phyloP scores from a whole-genome alignment of 2,113 vertebrate genomes.

The Crotalus helleri region DNA sequence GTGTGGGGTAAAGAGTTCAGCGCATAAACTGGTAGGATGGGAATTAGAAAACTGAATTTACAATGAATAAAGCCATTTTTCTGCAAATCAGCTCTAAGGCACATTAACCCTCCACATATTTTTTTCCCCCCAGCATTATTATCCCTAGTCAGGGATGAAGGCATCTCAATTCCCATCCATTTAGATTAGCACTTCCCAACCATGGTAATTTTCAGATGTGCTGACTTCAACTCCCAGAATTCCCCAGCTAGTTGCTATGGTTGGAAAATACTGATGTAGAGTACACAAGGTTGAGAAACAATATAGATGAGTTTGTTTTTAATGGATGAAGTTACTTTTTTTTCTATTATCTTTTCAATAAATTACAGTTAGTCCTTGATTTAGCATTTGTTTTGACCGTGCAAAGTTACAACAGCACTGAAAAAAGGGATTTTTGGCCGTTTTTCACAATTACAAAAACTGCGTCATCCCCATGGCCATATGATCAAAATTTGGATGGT shows the following conservation, averaged over 20 bases:
- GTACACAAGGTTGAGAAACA: neutral
- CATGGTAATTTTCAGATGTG: neutral
- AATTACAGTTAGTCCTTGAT: neutral
- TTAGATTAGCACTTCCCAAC: neutral
- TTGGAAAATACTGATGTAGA: neutral
- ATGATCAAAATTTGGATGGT: neutral
- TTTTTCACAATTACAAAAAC: neutral
- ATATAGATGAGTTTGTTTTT: neutral
- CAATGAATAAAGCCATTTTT: neutral
- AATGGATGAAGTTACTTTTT: neutral
- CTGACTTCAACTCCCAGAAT: neutral
- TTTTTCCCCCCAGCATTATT: neutral
- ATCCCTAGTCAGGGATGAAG: neutral
- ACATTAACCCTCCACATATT: neutral
- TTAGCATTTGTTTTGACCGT: neutral
- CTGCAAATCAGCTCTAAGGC: neutral
- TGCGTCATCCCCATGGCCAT: neutral
- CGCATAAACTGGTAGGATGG: neutral
- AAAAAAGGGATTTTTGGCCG: too few species aligned
- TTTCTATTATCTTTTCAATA: neutral
- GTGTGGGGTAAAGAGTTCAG: neutral
- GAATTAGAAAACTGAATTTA: neutral
- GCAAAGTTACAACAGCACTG: neutral
- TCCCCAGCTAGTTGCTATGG: neutral
- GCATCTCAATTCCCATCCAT: neutral